Conservation (phyloP, 1,140 invertebrate species). For the Drosophila mayri region DNA sequence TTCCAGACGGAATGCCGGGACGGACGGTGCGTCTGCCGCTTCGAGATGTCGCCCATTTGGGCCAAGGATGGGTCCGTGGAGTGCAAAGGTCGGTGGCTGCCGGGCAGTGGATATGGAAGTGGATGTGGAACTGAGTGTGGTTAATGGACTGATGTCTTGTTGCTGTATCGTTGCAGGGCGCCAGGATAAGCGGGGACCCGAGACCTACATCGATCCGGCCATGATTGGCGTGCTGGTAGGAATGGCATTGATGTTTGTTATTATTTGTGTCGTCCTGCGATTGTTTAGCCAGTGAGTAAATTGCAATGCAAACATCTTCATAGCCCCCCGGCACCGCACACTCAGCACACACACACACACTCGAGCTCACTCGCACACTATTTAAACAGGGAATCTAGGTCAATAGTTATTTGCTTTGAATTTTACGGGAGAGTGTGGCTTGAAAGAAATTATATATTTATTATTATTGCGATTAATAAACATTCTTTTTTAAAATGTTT, state of each 20-base stretch:
- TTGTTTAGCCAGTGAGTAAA: constrained; percentile 95
- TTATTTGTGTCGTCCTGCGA: constrained; percentile 96
- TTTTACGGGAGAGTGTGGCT: constrained; percentile 1
- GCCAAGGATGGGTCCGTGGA: constrained; percentile 89
- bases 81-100: constrained; percentile 88
- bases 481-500: too few species aligned
- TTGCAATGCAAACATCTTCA: constrained; percentile 77
- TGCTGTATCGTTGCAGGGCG: constrained; percentile 63
- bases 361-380: background rate
- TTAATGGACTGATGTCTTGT: constrained; percentile 49
- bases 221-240: constrained; percentile 96
- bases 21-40: constrained; percentile 90
- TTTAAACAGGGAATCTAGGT: constrained; percentile 31
- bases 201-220: constrained; percentile 91
- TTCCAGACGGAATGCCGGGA: constrained; percentile 91
- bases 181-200: constrained; percentile 75
- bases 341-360: background rate
- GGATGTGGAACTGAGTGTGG: constrained; percentile 1
- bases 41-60: constrained; percentile 89
- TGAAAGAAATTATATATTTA: background rate
- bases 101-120: constrained; percentile 3
- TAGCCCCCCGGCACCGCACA: constrained; percentile 18
- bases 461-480: background rate
- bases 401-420: constrained; percentile 15
- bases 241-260: constrained; percentile 97